These are phyloP conservation scores for Diploptera punctata DNA, from an alignment of 2,888 invertebrate species.

Conservation along the genomic window DNA sequence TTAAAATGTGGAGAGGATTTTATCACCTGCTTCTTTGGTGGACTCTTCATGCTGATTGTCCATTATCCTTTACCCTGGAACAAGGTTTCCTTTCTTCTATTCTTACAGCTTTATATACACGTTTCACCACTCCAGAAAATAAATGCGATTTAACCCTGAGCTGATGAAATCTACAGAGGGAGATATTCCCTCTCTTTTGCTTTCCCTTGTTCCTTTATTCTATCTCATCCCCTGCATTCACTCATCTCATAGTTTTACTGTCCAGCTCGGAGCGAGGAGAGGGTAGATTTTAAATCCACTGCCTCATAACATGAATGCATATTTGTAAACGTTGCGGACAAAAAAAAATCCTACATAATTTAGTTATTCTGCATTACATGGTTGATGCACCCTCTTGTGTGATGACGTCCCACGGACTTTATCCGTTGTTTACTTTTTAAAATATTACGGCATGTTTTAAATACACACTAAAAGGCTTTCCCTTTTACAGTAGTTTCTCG, in stretches of 20 bases:
- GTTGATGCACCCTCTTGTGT: neutral
- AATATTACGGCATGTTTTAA: slow-evolving; percentile 2
- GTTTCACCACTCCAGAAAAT: slow-evolving; percentile 30
- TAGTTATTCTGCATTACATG: slow-evolving; percentile 13
- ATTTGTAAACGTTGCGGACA: slow-evolving; percentile 5
- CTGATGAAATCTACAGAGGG: slow-evolving; percentile 29
- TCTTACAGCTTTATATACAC: slow-evolving; percentile 18
- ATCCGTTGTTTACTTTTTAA: neutral
- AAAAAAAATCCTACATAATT: slow-evolving; percentile 14
- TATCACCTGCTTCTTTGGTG: neutral
- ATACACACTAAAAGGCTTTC: neutral
- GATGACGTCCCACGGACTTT: neutral
- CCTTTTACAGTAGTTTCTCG: neutral
- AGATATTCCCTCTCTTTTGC: neutral
- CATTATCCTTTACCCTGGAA: slow-evolving; percentile 5
- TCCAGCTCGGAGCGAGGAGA: neutral
- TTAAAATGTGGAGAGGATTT: no score
- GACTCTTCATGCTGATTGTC: slow-evolving; percentile 6
- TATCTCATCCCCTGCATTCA: neutral
- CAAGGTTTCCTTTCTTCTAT: neutral
- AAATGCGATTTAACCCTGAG: slow-evolving; percentile 28
- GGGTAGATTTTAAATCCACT: slow-evolving; percentile 7
- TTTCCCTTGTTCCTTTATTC: neutral
- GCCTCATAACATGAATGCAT: slow-evolving; percentile 17
- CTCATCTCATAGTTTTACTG: neutral